Base-by-base conservation (phyloP, 1,140 invertebrate genomes). In the Delia radicum region DNA sequence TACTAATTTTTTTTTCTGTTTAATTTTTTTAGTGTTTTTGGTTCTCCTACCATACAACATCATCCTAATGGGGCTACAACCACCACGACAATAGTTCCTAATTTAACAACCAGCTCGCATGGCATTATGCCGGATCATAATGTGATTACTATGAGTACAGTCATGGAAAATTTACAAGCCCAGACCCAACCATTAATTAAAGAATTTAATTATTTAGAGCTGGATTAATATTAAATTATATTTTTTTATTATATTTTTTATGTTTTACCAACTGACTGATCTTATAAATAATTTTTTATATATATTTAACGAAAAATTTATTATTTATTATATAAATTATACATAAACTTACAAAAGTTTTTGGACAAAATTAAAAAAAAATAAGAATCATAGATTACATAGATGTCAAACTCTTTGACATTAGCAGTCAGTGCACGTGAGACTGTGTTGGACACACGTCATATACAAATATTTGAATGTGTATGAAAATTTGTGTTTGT, bases 171-270 rank as follows among this genome's bases (percentile, higher is more conserved):
- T 75, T 26, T 37, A 72, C 67, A 71, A 72, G 55, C 37, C 8
- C 65, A 75, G 15, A 55, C 74, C 37, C 76, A 73, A 37, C 69
- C 55, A 5, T 71, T 75, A 71, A 74, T 72, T 63, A 77, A 77
- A 62, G 77, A 77, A 55, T 65, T 75, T 46, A 75, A 77, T 63
- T 77, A 77, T 42, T 62, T 77, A 61, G 74, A 77, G 27, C 67
- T 77, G 74, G 77, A 77, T 63, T 77, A 76, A 77, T 65, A 28
- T 55, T 42, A 15, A 42, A 10, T 12, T 42, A 2, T 42, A 42
- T 42, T 42, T 42, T 15, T 42, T 42, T 42, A 42, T 33, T 10
- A 33, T 7, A 10, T 33, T 33, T 33, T 33, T 13, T 42, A 15
- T 42, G 2, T 2, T 15, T 42, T 42, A 1, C 0, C 0, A 42